phyloP scores from a whole-genome alignment of 2,113 vertebrate genomes.

The Herpailurus yagouaroundi region DNA sequence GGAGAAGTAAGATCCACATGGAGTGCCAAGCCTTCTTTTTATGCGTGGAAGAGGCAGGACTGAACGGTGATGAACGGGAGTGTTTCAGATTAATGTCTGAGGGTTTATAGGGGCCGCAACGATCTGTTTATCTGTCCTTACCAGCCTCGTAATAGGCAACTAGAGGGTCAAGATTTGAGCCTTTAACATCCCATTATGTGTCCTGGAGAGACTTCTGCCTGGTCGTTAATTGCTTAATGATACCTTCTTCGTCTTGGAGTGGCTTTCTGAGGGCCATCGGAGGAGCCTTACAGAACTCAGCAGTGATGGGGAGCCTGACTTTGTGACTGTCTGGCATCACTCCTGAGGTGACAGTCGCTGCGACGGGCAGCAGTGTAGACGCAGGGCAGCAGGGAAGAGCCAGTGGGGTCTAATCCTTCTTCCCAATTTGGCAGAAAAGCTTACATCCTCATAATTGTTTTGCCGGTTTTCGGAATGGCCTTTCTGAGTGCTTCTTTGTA shows the following conservation, averaged over 20 bases:
- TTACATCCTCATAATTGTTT: fast-evolving
- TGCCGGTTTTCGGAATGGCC: not conserved
- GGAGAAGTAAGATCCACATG: not conserved
- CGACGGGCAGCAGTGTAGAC: fast-evolving
- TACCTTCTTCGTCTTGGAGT: not conserved
- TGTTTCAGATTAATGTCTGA: slow-evolving; percentile 25
- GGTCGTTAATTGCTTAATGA: slow-evolving; percentile 22
- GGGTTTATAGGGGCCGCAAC: not conserved
- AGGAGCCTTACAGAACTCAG: not conserved
- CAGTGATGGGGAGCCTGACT: not conserved
- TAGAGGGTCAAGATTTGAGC: not conserved
- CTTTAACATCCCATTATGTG: not conserved
- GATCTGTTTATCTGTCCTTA: slow-evolving; percentile 8
- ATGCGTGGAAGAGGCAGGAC: not conserved
- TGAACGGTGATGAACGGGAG: not conserved
- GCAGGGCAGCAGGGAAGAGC: fast-evolving
- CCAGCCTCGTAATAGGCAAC: not conserved
- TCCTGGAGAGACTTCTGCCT: slow-evolving; percentile 14
- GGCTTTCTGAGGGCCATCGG: slow-evolving; percentile 27
- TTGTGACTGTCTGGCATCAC: fast-evolving
- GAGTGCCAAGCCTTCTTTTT: not conserved
- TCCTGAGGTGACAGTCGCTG: fast-evolving
- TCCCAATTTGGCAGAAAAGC: not conserved
- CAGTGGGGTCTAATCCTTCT: not conserved
- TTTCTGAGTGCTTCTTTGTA: fast-evolving